Base-by-base conservation (phyloP, 2,888 invertebrate species). In the Itoplectis maculator region DNA sequence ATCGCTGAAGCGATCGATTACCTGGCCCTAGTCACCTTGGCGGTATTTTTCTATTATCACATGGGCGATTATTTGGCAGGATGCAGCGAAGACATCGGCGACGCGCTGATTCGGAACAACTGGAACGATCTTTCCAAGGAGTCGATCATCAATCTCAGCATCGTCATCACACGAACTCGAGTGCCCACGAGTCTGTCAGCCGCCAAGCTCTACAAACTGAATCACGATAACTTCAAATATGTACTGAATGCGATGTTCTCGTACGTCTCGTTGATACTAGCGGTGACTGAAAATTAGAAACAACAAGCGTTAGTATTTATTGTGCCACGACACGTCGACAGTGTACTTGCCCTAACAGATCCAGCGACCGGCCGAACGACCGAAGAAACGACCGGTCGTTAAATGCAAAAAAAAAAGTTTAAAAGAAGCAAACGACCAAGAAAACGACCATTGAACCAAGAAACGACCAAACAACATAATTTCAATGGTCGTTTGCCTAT, bases 41-140 rank as follows among this genome's bases (percentile, higher is more conserved):
- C 42, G 13, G 8, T 42, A 42, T 42, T 54, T 54, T 8, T 20
- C 4, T 54, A 54, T 23, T 54, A 11, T 20, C 11, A 54, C 13
- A 8, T 2, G 7, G 20, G 54, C 23, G 11, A 54, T 3, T 54
- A 54, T 54, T 20, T 54, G 54, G 15, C 23, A 20, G 7, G 4
- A 20, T 20, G 54, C 11, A 11, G 8, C 54, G 11, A 20, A 9
- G 54, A 54, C n/a, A 54, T 54, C 8, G 54, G 54, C 20, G 23
- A 54, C 7, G 54, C 15, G 15, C 3, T 54, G 7, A 7, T 54
- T 8, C 20, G 8, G 5, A n/a, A n/a, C n/a, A 18, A 49, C 18
- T 49, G 49, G 49, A n/a, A 49, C 49, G 18, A 49, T 49, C 20
- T 54, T 6, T 9, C 54, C 54, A 54, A 54, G 23, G 54, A 20